phyloP scores from a whole-genome alignment of 35 echinoderm and acorn worm genomes.

The Lytechinus variegatus region DNA sequence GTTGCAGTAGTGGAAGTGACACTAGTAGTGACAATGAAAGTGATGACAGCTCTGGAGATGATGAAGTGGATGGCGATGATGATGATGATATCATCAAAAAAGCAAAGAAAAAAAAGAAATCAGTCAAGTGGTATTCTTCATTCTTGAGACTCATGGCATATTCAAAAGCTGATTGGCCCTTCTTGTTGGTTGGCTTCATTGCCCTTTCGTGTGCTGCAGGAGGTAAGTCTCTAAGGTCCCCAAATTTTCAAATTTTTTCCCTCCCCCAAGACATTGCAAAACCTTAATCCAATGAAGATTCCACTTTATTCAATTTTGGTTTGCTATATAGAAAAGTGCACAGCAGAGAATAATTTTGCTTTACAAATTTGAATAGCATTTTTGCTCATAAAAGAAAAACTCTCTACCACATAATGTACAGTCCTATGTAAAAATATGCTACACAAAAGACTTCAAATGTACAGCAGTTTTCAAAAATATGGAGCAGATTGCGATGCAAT shows the following conservation, averaged over 20 bases:
- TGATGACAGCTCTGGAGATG: neutral
- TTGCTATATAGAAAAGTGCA: no score
- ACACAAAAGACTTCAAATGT: no score
- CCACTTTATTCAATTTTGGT: no score
- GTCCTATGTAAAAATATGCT: no score
- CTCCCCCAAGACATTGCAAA: no score
- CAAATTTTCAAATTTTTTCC: neutral
- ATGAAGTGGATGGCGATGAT: neutral
- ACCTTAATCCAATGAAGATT: no score
- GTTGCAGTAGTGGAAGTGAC: neutral
- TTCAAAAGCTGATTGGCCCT: conserved; percentile 45
- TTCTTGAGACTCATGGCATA: conserved; percentile 38
- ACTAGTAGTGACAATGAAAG: conserved; percentile 9
- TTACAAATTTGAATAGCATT: no score
- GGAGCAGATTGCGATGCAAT: no score
- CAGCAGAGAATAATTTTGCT: no score
- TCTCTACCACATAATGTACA: no score
- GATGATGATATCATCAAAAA: neutral
- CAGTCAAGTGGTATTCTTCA: neutral
- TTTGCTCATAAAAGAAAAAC: no score
- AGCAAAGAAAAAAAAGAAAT: conserved; percentile 19
- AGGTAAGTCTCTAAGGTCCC: neutral
- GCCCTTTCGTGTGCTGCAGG: conserved; percentile 21
- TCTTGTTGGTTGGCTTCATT: conserved; percentile 37
- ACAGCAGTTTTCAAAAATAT: no score